These are phyloP conservation scores for Tauraco hartlaubi DNA, from an alignment of 2,797 vertebrate genomes.

Conservation along the genomic window DNA sequence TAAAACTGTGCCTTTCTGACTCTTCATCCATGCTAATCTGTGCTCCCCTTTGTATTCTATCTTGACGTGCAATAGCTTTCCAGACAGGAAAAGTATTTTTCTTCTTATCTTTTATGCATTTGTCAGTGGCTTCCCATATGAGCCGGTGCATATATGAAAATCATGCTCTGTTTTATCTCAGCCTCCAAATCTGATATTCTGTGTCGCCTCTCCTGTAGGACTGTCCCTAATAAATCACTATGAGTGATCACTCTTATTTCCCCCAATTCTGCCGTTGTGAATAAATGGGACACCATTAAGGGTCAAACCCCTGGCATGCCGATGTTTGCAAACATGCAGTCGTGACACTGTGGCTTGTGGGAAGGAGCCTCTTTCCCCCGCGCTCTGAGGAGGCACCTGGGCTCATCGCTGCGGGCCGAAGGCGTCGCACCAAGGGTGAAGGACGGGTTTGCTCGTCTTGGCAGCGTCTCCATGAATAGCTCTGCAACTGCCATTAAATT, in stretches of 20 bases:
- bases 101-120: background rate
- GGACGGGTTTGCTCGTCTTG: background rate
- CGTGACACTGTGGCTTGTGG: background rate
- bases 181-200: background rate
- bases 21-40: background rate
- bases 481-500: background rate
- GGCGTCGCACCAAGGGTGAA: background rate
- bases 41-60: background rate
- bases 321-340: background rate
- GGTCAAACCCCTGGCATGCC: accelerated
- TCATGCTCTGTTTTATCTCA: background rate
- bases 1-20: background rate
- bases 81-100: background rate
- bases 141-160: background rate
- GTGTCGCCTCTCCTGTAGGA: background rate
- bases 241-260: background rate
- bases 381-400: background rate
- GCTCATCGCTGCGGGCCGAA: background rate
- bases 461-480: background rate
- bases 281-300: background rate
- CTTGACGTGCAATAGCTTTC: background rate
- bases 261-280: background rate
- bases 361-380: background rate
- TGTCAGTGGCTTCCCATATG: background rate
- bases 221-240: background rate